Conservation (phyloP, 2,797 vertebrate genomes). For the Rhinogobio ventralis region DNA sequence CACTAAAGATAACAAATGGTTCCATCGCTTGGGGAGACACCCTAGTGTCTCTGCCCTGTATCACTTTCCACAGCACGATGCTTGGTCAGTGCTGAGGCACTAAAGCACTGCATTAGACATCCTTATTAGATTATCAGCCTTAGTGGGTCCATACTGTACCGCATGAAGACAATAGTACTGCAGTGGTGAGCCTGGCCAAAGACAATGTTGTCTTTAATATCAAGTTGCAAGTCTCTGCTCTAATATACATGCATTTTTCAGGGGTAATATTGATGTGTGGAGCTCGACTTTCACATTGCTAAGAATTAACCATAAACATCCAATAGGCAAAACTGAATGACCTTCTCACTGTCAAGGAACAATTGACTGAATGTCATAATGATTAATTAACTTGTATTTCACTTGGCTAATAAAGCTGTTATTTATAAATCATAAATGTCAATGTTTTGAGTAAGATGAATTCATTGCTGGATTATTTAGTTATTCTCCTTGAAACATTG, state of each 20-base stretch:
- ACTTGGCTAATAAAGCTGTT: not conserved
- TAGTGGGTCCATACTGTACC: conserved; percentile 32
- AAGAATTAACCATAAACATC: conserved; percentile 22
- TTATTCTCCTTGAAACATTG: not conserved
- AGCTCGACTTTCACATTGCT: conserved; percentile 44
- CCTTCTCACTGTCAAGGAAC: conserved; percentile 27
- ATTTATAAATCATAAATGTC: conserved; percentile 3
- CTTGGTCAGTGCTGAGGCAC: conserved; percentile 24
- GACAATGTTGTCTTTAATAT: conserved; percentile 59
- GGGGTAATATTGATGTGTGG: conserved; percentile 36
- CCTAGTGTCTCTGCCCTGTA: conserved; percentile 29
- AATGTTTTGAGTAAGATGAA: not conserved
- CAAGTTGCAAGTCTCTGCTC: conserved; percentile 47
- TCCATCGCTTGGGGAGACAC: conserved; percentile 35
- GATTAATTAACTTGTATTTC: conserved; percentile 25
- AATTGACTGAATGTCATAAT: conserved; percentile 22
- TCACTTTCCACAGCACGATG: conserved; percentile 36
- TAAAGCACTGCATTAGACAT: conserved; percentile 45
- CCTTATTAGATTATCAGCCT: conserved; percentile 54
- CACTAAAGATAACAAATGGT: conserved; percentile 42
- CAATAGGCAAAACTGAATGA: conserved; percentile 29
- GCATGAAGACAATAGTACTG: conserved; percentile 40
- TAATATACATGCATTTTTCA: conserved; percentile 36
- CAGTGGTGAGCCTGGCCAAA: conserved; percentile 50
- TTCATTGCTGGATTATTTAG: not conserved